Percentiles rank a stretch among this genome's conserved stretches.
Evolutionary conservation across 2,797 vertebrate genomes (phyloP).

Genomic region (Odontamblyopus rebecca): DNA sequence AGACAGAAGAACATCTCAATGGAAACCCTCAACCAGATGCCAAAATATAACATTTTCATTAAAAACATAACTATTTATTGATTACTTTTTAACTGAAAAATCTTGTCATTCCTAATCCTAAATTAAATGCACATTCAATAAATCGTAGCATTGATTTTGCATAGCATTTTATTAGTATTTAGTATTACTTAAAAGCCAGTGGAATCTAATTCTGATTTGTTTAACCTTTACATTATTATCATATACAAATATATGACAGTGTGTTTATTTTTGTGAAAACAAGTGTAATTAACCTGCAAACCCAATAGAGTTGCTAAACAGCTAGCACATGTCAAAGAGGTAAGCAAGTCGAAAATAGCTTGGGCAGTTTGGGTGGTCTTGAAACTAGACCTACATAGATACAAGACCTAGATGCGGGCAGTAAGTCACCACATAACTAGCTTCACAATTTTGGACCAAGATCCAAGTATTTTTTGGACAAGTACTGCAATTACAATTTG

Average conservation of each 20-base stretch:
- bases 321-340: not conserved
- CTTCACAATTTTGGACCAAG: too few relatives aligned
- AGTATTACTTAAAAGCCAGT: too few relatives aligned
- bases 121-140: not conserved
- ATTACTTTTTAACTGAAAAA: not conserved
- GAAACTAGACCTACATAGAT: constrained; percentile 13
- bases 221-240: not conserved
- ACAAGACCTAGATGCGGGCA: not conserved
- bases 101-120: not conserved
- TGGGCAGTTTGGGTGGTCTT: constrained; percentile 5
- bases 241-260: not conserved
- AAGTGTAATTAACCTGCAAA: not conserved
- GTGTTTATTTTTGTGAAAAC: not conserved
- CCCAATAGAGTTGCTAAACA: not conserved
- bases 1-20: too few relatives aligned
- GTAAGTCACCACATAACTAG: constrained; percentile 15
- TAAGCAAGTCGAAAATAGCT: constrained; percentile 11
- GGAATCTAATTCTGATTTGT: not conserved
- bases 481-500: too few relatives aligned
- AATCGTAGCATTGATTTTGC: not conserved
- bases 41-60: not conserved
- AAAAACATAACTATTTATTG: not conserved
- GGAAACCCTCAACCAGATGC: too few relatives aligned
- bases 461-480: too few relatives aligned
- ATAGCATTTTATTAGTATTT: too few relatives aligned